Evolutionary conservation across 2,888 invertebrate species (phyloP), one percentile per base, ranked within the genome.

Genomic region (Xanthia togata): DNA sequence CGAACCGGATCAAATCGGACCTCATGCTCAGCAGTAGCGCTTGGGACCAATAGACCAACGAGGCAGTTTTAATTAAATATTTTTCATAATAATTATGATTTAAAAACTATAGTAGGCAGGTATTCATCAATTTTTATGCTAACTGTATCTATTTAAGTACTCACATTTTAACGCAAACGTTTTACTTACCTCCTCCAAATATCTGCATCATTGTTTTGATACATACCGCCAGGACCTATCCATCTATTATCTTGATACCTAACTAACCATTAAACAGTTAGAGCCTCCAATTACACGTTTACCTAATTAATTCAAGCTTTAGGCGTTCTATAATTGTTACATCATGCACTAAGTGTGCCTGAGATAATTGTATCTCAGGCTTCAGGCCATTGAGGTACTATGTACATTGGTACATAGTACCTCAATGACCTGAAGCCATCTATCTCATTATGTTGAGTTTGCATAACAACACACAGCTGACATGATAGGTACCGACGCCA

Each of bases 401-500:
- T 38, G n/a, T n/a, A n/a, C n/a, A n/a, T n/a, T n/a, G n/a, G 38
- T 38, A 38, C 38, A 8, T 38, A 38, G 38, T 38, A 38, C 38
- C 38, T 35, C 35, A 35, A 35, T 3, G 35, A 20, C 31, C n/a
- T 67, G 23, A 41, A 76, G 55, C 17, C 17, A 69, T 0, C 26
- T 35, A 69, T 1, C 26, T 44, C 50, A 41, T 50, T 67, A 53
- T 6, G 11, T 64, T 41, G 1, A 50, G 50, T 76, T 75, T 74
- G 35, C 55, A 26, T 64, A 75, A 17, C 57, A n/a, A 17, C 41
- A 44, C 76, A 59, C 67, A 76, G 50, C 57, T 31, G 31, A n/a
- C 14, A 59, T 44, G 44, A 38, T 38, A 31, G 31, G 31, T 31
- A 38, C 5, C n/a, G n/a, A n/a, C n/a, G n/a, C n/a, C n/a, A n/a